Conservation (phyloP, 2,113 vertebrate genomes). For the Proterorhinus semilunaris region DNA sequence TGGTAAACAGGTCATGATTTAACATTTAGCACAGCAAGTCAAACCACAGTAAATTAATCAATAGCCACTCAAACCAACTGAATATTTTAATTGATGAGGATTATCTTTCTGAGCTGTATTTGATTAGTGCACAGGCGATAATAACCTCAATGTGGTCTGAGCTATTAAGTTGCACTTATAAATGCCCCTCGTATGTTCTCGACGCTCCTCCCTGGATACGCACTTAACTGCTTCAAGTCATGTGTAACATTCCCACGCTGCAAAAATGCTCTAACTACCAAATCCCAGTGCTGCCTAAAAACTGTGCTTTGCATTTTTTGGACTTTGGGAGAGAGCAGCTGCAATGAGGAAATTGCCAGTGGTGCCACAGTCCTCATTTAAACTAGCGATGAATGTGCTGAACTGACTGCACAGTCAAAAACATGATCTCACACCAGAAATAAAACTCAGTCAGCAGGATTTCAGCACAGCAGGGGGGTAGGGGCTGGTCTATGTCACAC, state of each 20-base stretch:
- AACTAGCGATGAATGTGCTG: slow-evolving; percentile 9
- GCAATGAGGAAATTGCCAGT: slow-evolving; percentile 9
- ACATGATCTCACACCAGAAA: slow-evolving; percentile 10
- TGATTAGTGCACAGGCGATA: neutral
- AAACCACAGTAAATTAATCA: too few relatives aligned
- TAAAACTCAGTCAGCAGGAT: slow-evolving; percentile 2
- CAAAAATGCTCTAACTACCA: slow-evolving; percentile 7
- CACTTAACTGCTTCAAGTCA: slow-evolving; percentile 7
- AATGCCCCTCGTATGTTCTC: neutral
- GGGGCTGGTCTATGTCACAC: neutral
- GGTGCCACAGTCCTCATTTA: slow-evolving; percentile 12
- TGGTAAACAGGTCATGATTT: too few relatives aligned
- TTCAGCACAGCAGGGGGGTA: neutral
- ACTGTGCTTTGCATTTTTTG: slow-evolving; percentile 9
- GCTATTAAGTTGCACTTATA: neutral
- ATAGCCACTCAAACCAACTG: too few relatives aligned
- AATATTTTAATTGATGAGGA: neutral
- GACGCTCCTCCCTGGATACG: neutral
- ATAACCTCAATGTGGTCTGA: neutral
- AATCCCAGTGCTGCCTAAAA: slow-evolving; percentile 8
- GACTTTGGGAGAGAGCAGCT: slow-evolving; percentile 5
- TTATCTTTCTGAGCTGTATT: neutral
- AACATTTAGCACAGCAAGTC: too few relatives aligned
- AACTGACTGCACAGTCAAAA: slow-evolving; percentile 7
- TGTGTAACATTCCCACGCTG: slow-evolving; percentile 12